These are phyloP conservation scores for Lasiurus borealis DNA, from an alignment of 2,113 vertebrate genomes.

Conservation along the genomic window DNA sequence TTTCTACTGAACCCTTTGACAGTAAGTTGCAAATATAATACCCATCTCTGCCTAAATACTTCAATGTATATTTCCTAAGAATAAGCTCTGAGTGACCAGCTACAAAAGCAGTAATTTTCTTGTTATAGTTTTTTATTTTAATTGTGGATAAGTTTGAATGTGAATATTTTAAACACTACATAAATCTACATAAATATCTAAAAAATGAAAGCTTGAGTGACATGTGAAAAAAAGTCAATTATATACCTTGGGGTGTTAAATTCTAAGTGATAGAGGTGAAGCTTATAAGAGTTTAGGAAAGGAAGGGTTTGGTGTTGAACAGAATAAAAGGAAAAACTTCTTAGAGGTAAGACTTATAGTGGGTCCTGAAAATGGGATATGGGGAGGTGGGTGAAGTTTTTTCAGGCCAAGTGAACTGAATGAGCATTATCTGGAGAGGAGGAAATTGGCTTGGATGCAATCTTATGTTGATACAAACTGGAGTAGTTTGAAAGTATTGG, in stretches of 20 bases:
- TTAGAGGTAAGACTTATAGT: neutral
- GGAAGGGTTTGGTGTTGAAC: neutral
- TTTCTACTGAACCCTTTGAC: neutral
- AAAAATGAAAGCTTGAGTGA: neutral
- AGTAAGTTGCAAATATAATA: neutral
- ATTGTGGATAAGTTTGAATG: neutral
- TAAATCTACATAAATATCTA: neutral
- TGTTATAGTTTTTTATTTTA: neutral
- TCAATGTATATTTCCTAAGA: neutral
- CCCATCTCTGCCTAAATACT: neutral
- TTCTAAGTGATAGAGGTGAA: neutral
- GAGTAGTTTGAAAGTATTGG: conserved; percentile 42
- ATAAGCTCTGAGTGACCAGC: neutral
- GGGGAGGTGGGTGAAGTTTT: neutral
- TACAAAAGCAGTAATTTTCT: neutral
- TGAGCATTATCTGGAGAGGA: neutral
- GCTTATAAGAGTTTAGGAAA: neutral
- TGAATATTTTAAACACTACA: neutral
- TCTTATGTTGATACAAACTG: neutral
- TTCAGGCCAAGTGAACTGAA: neutral
- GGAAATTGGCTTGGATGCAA: neutral
- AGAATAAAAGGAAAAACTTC: conserved; percentile 10
- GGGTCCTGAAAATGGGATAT: neutral
- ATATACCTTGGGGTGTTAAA: neutral
- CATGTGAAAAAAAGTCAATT: neutral